These are phyloP conservation scores for Cosmorhoe ocellata DNA, from an alignment of 2,888 invertebrate species.

Conservation along the genomic window DNA sequence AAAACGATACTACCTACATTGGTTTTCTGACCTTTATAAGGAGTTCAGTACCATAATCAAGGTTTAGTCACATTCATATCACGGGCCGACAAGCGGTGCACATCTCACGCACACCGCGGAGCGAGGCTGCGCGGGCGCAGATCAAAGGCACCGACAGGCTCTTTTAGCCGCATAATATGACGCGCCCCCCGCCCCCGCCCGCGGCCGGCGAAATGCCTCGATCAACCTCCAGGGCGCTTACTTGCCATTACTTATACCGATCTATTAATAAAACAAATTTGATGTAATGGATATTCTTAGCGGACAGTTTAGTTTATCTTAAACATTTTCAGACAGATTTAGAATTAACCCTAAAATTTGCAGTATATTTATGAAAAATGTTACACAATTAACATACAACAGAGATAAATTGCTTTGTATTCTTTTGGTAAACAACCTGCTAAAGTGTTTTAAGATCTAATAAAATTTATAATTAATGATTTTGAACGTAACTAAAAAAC, in stretches of 20 bases:
- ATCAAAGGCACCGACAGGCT: slow-evolving; percentile 82
- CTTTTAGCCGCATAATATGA: slow-evolving; percentile 83
- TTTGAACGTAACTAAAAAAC: no score
- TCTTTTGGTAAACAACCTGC: no score
- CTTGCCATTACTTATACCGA: slow-evolving; percentile 80
- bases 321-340: slow-evolving; percentile 32
- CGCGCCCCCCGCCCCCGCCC: slow-evolving; percentile 72
- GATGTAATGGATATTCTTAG: slow-evolving; percentile 69
- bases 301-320: slow-evolving; percentile 51
- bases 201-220: slow-evolving; percentile 71
- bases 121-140: slow-evolving; percentile 57
- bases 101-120: slow-evolving; percentile 57
- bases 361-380: no score
- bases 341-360: neutral
- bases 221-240: slow-evolving; percentile 70
- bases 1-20: slow-evolving; percentile 54
- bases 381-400: no score
- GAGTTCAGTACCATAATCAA: slow-evolving; percentile 80
- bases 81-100: slow-evolving; percentile 77
- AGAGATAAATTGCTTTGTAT: no score
- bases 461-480: no score
- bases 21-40: slow-evolving; percentile 73
- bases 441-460: no score
- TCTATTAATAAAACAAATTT: slow-evolving; percentile 80
- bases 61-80: slow-evolving; percentile 82